phyloP scores from a whole-genome alignment of 2,888 invertebrate genomes.

The Teinopalpus imperialis region DNA sequence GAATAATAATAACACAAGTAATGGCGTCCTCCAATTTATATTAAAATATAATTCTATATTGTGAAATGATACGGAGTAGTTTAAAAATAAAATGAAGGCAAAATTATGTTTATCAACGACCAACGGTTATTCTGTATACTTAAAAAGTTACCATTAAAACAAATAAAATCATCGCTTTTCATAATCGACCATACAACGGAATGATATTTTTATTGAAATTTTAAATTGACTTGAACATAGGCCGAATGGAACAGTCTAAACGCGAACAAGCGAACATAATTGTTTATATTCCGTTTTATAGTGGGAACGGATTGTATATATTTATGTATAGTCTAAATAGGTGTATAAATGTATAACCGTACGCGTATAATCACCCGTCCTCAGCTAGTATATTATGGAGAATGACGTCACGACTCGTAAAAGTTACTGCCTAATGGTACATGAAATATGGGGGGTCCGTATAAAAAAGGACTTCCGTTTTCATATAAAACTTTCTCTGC shows the following conservation, averaged over 20 bases:
- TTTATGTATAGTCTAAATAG: conserved; percentile 29
- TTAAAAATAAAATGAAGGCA: conserved; percentile 18
- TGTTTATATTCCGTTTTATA: conserved; percentile 27
- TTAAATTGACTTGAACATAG: conserved; percentile 16
- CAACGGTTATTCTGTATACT: conserved; percentile 3
- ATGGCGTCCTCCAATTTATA: conserved; percentile 34
- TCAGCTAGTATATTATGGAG: conserved; percentile 24
- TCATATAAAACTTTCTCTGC: conserved; percentile 1
- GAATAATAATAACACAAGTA: conserved; percentile 35
- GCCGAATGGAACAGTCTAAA: conserved; percentile 16
- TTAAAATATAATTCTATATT: conserved; percentile 30
- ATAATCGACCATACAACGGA: conserved; percentile 1
- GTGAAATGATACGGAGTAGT: conserved; percentile 34
- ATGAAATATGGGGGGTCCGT: not conserved
- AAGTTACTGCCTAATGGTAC: conserved; percentile 17
- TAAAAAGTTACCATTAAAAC: not conserved
- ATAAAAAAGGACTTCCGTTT: conserved; percentile 6
- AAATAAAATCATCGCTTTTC: conserved; percentile 7
- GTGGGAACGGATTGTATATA: conserved; percentile 29
- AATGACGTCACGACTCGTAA: conserved; percentile 24
- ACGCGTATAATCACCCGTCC: conserved; percentile 29
- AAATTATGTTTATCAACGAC: not conserved
- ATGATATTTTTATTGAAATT: conserved; percentile 7
- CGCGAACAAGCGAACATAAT: conserved; percentile 22
- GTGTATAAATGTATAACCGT: conserved; percentile 28